phyloP scores from a whole-genome alignment of 1,140 invertebrate genomes.

The Bombus vancouverensis region DNA sequence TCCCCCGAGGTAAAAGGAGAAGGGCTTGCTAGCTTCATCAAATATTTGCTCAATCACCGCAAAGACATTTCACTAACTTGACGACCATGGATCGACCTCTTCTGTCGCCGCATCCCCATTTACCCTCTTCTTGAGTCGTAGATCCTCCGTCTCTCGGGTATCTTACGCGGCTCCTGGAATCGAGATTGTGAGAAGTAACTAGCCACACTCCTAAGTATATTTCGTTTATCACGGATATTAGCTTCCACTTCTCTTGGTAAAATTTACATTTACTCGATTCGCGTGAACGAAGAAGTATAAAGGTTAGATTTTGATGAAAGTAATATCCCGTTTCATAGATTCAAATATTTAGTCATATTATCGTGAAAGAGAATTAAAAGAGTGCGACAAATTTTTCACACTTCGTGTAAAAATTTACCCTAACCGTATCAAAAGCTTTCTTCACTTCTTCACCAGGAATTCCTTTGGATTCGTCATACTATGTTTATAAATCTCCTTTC shows the following conservation, averaged over 20 bases:
- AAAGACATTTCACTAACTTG: slow-evolving; percentile 80
- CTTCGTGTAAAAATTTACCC: background rate
- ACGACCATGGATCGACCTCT: slow-evolving; percentile 72
- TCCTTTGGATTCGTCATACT: slow-evolving; percentile 2
- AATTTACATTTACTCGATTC: background rate
- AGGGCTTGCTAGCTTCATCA: slow-evolving; percentile 76
- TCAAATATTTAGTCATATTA: background rate
- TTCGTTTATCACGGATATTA: background rate
- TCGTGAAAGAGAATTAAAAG: background rate
- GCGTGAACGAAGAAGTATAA: background rate
- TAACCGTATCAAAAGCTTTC: background rate
- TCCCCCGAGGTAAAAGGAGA: slow-evolving; percentile 64
- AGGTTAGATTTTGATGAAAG: background rate
- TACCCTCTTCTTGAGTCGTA: slow-evolving; percentile 48
- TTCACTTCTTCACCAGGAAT: background rate
- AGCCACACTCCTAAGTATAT: slow-evolving; percentile 55
- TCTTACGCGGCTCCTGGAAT: background rate
- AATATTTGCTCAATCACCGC: slow-evolving; percentile 83
- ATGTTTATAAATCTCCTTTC: slow-evolving; percentile 20
- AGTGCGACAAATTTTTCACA: background rate
- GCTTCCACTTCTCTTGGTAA: background rate
- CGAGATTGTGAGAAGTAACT: slow-evolving; percentile 60
- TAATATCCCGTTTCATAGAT: background rate
- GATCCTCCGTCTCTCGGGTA: slow-evolving; percentile 27
- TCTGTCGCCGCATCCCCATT: slow-evolving; percentile 67